Evolutionary conservation across 2,797 vertebrate species (phyloP).

Genomic region (Hybognathus amarus): DNA sequence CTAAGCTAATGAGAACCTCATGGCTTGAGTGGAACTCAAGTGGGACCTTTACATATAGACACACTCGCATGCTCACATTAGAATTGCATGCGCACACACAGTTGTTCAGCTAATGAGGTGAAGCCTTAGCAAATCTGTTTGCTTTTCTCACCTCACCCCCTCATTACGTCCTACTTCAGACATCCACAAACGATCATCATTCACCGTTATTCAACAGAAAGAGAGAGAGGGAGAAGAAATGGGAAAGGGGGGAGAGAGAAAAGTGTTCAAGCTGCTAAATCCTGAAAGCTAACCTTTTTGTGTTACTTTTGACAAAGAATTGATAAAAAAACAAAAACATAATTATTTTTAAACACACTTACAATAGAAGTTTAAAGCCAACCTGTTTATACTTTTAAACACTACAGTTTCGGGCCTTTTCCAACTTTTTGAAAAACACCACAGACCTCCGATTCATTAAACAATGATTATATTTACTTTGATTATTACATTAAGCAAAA

Average conservation of each 20-base stretch:
- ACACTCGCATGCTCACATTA: slow-evolving; percentile 3
- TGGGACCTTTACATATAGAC: slow-evolving; percentile 36
- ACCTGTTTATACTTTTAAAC: background rate
- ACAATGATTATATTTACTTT: background rate
- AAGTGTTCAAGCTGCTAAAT: background rate
- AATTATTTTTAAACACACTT: background rate
- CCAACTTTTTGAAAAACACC: background rate
- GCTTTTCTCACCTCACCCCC: slow-evolving; percentile 65
- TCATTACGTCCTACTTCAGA: slow-evolving; percentile 68
- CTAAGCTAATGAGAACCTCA: slow-evolving; percentile 34
- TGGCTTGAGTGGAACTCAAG: slow-evolving; percentile 33
- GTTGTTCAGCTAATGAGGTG: slow-evolving; percentile 64
- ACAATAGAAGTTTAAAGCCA: background rate
- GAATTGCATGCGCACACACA: slow-evolving; percentile 17
- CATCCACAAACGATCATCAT: slow-evolving; percentile 64
- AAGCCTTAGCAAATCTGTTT: slow-evolving; percentile 72
- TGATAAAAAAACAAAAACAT: background rate
- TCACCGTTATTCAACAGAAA: slow-evolving; percentile 41
- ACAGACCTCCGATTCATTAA: background rate
- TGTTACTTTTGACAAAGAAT: background rate
- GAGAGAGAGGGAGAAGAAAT: background rate
- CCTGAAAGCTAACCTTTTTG: background rate
- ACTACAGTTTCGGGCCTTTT: background rate
- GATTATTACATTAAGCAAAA: background rate
- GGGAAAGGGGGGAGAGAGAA: background rate